Conservation (phyloP, 2,888 invertebrate genomes). For the Drosophila subsilvestris region DNA sequence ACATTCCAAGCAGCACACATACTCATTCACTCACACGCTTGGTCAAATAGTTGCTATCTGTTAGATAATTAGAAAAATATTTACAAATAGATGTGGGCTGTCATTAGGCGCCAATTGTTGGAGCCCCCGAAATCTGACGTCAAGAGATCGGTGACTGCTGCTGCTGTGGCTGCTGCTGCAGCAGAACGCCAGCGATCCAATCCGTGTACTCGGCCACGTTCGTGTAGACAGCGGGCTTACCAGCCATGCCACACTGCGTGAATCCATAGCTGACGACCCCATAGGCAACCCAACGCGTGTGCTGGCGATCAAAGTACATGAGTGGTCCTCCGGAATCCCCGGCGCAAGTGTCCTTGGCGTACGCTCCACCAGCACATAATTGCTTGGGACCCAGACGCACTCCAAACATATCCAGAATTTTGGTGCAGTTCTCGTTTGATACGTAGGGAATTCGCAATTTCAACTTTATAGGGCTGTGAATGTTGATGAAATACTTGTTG, state of each 20-base stretch:
- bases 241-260: conserved; percentile 87
- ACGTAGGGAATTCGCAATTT: conserved; percentile 87
- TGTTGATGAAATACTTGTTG: conserved; percentile 81
- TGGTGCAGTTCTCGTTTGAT: conserved; percentile 85
- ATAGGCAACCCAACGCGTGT: conserved; percentile 86
- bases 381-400: conserved; percentile 86
- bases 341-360: conserved; percentile 88
- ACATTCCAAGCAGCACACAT: conserved; percentile 26
- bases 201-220: conserved; percentile 86
- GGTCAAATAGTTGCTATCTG: conserved; percentile 50
- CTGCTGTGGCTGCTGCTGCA: conserved; percentile 15
- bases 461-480: conserved; percentile 86
- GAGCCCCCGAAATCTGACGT: conserved; percentile 47
- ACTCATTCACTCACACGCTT: conserved; percentile 34
- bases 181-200: conserved; percentile 86
- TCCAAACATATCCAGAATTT: conserved; percentile 85
- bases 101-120: conserved; percentile 45
- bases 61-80: conserved; percentile 76
- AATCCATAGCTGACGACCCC: conserved; percentile 89
- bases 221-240: conserved; percentile 89
- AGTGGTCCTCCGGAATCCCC: conserved; percentile 90
- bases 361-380: conserved; percentile 89
- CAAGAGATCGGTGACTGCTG: conserved; percentile 24
- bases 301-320: conserved; percentile 85
- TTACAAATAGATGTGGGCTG: conserved; percentile 65